Evolutionary conservation across 2,888 invertebrate genomes (phyloP).

Genomic region (Apeira syringaria): DNA sequence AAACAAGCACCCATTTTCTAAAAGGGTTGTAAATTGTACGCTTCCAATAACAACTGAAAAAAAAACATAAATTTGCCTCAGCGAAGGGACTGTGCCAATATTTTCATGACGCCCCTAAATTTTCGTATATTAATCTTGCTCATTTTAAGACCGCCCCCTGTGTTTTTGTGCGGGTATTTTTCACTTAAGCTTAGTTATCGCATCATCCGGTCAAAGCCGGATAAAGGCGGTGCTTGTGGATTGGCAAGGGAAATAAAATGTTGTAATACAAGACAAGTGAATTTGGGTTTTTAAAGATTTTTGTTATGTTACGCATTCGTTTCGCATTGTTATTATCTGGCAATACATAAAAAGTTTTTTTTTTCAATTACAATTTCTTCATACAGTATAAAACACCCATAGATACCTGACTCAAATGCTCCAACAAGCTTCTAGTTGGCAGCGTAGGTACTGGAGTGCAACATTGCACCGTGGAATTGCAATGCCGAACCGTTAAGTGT

Average conservation of each 20-base stretch:
- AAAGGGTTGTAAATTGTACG: constrained; percentile 22
- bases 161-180: constrained; percentile 27
- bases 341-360: too few species aligned
- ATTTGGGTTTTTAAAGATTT: too few species aligned
- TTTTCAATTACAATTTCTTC: too few species aligned
- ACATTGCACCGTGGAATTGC: too few species aligned
- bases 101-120: constrained; percentile 33
- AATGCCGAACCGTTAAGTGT: too few species aligned
- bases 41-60: constrained; percentile 18
- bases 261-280: too few species aligned
- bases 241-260: not conserved
- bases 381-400: too few species aligned
- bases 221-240: constrained; percentile 5
- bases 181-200: constrained; percentile 42
- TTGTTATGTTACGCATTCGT: too few species aligned
- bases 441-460: too few species aligned
- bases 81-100: constrained; percentile 28
- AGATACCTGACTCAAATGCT: too few species aligned
- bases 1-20: constrained; percentile 20
- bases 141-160: constrained; percentile 33
- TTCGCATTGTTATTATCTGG: too few species aligned
- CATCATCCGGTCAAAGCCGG: constrained; percentile 17
- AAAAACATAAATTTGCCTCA: constrained; percentile 24
- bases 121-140: constrained; percentile 41
- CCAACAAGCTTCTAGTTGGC: too few species aligned